phyloP scores from a whole-genome alignment of 2,888 invertebrate species.

The Leptopterna dolabrata region DNA sequence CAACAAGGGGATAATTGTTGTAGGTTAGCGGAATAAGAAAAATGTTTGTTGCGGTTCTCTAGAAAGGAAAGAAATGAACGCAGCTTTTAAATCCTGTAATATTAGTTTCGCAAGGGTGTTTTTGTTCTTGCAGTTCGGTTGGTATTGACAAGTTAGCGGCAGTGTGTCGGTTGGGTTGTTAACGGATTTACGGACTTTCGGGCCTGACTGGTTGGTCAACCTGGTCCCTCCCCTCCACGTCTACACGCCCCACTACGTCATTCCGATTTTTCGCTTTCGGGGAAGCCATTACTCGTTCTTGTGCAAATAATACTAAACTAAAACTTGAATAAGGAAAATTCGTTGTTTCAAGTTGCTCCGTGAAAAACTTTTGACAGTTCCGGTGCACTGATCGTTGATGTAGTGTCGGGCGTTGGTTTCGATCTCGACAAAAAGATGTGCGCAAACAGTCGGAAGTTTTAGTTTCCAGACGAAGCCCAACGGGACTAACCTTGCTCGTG shows the following conservation, averaged over 20 bases:
- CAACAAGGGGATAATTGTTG: background rate
- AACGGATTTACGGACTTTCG: background rate
- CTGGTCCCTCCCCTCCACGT: background rate
- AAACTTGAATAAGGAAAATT: background rate
- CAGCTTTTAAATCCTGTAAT: too few species aligned
- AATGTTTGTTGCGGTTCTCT: too few species aligned
- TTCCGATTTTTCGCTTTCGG: background rate
- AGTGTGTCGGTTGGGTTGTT: too few species aligned
- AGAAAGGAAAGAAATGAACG: too few species aligned
- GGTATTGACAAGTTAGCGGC: too few species aligned
- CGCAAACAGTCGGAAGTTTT: background rate
- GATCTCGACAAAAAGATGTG: background rate
- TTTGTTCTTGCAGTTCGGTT: too few species aligned
- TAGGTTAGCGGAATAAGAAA: too few species aligned
- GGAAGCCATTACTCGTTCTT: conserved; percentile 26
- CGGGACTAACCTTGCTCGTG: conserved; percentile 15
- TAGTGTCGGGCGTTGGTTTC: background rate
- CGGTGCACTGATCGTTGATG: background rate
- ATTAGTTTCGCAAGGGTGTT: too few species aligned
- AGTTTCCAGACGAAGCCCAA: background rate
- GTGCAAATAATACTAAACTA: background rate
- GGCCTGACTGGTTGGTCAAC: background rate
- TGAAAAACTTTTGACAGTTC: background rate
- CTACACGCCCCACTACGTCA: background rate
- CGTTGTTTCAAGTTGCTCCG: background rate